Base-by-base conservation (phyloP, 1,140 invertebrate species). In the Leptestheria dahalacensis region DNA sequence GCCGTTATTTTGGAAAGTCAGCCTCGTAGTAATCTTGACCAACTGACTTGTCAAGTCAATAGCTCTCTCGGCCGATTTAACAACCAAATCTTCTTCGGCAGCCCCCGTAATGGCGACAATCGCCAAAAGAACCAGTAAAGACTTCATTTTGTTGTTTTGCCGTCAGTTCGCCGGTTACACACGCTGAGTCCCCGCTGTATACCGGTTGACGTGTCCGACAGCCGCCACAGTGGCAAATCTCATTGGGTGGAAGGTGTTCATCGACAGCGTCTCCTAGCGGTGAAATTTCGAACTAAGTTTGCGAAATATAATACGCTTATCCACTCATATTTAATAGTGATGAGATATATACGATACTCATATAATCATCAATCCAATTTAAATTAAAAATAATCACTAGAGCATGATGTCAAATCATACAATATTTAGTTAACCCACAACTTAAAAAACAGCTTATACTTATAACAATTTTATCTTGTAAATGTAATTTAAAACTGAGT, bases 31-130 rank as follows among this genome's bases (percentile, higher is more conserved):
- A 24, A 91, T 82, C 74, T 91, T 93, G 1, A 89, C 87, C 33
- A 96, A 73, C 74, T 96, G 92, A 12, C 87, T 83, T 2, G 86
- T 79, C 54, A 95, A 73, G 74, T 97, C 91, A 59, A 97, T 81
- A 28, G 80, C 80, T 68, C 90, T 77, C 52, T 93, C 89, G 12
- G 89, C 84, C 77, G 88, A 90, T 68, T 82, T 84, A 59, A 53
- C 51, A 15, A 60, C 25, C 12, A 60, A 21, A 60, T 60, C 49
- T 41, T 55, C 53, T 29, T 33, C 33, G 23, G 53, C 33, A 3
- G 53, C 53, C 15, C 6, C 33, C 15, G 33, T 41, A 9, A 41
- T 9, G 15, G 33, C 33, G 6, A 41, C 6, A 41, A 41, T 15
- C 15, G 33, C 33, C 15, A 15, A 6, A 41, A 41, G 15, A 41